A percentile compares a stretch with the other conserved stretches of the same genome.
Conservation (phyloP, 2,888 invertebrate genomes). For the Pteria penguin region DNA sequence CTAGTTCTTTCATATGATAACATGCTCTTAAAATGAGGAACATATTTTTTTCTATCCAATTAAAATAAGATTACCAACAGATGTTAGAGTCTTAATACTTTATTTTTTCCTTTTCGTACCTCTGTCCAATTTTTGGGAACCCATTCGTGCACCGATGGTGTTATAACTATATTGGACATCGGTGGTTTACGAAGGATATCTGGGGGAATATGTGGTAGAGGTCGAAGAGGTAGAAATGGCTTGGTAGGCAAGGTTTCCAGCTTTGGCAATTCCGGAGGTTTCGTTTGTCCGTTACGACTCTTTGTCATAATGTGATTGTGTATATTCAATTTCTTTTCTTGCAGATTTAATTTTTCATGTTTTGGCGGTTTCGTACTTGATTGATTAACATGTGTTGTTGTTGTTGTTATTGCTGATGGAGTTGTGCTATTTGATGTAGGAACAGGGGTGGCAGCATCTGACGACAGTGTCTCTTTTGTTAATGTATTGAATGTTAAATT, state of each 20-base stretch:
- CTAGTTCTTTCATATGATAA: too few relatives aligned
- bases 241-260: neutral
- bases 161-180: neutral
- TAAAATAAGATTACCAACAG: neutral
- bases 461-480: neutral
- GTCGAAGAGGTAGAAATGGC: neutral
- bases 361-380: neutral
- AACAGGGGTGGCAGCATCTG: neutral
- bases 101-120: conserved; percentile 35
- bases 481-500: neutral
- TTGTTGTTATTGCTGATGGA: neutral
- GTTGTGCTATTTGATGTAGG: neutral
- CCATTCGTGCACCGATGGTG: conserved; percentile 44
- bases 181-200: neutral
- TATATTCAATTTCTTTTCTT: too few relatives aligned
- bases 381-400: neutral
- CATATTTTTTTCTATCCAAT: too few relatives aligned
- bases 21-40: too few relatives aligned
- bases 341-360: neutral
- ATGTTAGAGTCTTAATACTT: neutral
- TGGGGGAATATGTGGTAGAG: conserved; percentile 1
- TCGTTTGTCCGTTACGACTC: neutral
- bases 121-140: conserved; percentile 53
- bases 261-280: neutral
- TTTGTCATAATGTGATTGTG: neutral